Base-by-base conservation (phyloP, 2,797 vertebrate genomes). In the Spinus olivaceus region DNA sequence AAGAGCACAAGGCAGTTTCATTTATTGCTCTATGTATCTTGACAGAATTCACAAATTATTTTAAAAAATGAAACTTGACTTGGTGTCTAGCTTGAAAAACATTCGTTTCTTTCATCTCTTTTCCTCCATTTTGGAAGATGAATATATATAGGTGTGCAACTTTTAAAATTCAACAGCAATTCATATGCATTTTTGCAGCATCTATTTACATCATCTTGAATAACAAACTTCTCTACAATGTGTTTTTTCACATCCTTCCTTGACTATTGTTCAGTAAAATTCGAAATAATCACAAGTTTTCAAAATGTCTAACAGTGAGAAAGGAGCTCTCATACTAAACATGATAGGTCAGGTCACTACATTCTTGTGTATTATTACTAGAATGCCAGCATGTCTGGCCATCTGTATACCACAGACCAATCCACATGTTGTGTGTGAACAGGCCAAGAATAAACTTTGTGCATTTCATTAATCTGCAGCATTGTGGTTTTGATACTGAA, bases 1-100 rank as follows among this genome's bases (percentile, higher is more conserved):
- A 59, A 82, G 25, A 69, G 28, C 35, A 87, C 59, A 72, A 67
- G 42, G 8, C 21, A 85, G 16, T 85, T 94, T 84, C 64, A 91
- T 94, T 80, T 89, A 70, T 67, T 90, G 32, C 5, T 77, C 10
- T 77, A 63, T 73, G 53, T 41, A 59, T 30, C 22, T 44, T 88
- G 79, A 81, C 30, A 83, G 61, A 88, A 56, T 63, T 88, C 76
- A 90, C 53, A 91, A 78, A 66, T 91, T 79, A 72, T 81, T 88
- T 77, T 32, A 3, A 84, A 76, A 84, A 87, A 79, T 56, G 14
- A 80, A 87, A 61, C 11, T 21, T 86, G n/a, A 6, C 18, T 84
- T 64, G 5, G 25, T 54, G 27, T 50, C 50, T 87, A 35, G 2
- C 23, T 84, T 91, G 59, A 92, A 57, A 92, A 93, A 71, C 70